A percentile compares a stretch with the other conserved stretches of the same genome.
phyloP scores from a whole-genome alignment of 2,888 invertebrate genomes.

The Catonia carolina region DNA sequence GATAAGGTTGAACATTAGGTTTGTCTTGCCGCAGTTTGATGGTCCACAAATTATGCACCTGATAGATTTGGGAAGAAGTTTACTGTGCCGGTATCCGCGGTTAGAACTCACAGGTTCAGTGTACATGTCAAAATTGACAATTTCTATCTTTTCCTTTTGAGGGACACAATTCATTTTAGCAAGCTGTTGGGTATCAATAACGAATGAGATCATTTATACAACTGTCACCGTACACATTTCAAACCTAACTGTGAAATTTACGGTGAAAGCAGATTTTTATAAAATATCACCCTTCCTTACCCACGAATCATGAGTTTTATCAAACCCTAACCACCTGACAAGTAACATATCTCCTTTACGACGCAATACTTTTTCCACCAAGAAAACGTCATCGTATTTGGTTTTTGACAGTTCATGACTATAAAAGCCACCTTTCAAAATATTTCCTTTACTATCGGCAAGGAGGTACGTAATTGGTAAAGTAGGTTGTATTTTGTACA shows the following conservation, averaged over 20 bases:
- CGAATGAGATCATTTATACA: too few relatives aligned
- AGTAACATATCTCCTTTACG: slow-evolving; percentile 11
- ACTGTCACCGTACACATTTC: too few relatives aligned
- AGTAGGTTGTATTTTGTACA: neutral
- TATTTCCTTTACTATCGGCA: neutral
- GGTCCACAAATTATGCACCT: slow-evolving; percentile 17
- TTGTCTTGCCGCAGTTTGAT: slow-evolving; percentile 15
- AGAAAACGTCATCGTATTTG: slow-evolving; percentile 8
- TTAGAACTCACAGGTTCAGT: neutral
- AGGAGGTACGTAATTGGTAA: neutral
- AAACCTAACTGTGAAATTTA: neutral
- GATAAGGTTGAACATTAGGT: slow-evolving; percentile 16
- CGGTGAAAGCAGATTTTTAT: neutral
- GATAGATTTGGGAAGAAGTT: slow-evolving; percentile 9
- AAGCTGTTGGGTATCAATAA: too few relatives aligned
- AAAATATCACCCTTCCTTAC: slow-evolving; percentile 16
- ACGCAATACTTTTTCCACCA: slow-evolving; percentile 18
- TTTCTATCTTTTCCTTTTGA: slow-evolving; percentile 3
- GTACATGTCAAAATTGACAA: slow-evolving; percentile 7
- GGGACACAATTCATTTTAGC: slow-evolving; percentile 2
- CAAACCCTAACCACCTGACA: slow-evolving; percentile 19
- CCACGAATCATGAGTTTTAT: slow-evolving; percentile 18
- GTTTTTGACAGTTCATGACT: neutral
- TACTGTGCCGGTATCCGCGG: slow-evolving; percentile 18
- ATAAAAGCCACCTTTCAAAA: neutral